Evolutionary conservation across 1,140 invertebrate genomes (phyloP).

Genomic region (Drosophila novamexicana): DNA sequence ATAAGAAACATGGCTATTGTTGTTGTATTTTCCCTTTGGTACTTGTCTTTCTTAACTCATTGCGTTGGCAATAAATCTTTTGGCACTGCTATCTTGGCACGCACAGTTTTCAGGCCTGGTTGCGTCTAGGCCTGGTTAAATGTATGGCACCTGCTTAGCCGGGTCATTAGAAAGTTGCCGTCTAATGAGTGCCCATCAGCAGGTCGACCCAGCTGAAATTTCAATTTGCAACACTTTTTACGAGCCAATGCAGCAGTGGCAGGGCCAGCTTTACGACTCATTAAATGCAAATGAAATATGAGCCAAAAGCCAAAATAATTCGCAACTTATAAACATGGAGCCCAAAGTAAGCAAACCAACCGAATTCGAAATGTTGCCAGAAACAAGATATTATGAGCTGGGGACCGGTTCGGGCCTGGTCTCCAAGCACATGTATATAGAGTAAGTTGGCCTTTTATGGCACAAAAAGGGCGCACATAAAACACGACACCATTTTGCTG

Average conservation of each 20-base stretch:
- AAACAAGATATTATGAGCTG: conserved; percentile 6
- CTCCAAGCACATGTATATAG: conserved; percentile 1
- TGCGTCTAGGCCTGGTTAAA: conserved; percentile 25
- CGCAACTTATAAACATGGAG: conserved; percentile 34
- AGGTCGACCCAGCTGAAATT: conserved; percentile 41
- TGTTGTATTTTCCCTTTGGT: conserved; percentile 63
- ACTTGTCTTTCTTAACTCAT: conserved; percentile 84
- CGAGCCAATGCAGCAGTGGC: conserved; percentile 23
- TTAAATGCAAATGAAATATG: conserved; percentile 70
- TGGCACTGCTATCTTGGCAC: conserved; percentile 75
- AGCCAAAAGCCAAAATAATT: conserved; percentile 61
- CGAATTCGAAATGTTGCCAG: conserved; percentile 1
- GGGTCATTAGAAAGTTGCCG: conserved; percentile 38
- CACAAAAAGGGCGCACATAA: conserved; percentile 54
- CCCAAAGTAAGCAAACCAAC: conserved; percentile 15
- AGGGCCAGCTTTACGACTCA: conserved; percentile 38
- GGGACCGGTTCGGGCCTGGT: not conserved
- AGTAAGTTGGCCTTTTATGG: conserved; percentile 33
- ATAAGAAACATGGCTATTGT: conserved; percentile 1
- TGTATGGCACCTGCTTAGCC: conserved; percentile 75
- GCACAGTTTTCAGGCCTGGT: conserved; percentile 53
- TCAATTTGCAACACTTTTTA: conserved; percentile 61
- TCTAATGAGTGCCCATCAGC: conserved; percentile 55
- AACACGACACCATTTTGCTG: conserved; percentile 72
- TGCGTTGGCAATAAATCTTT: conserved; percentile 84